Conservation (phyloP, 2,797 vertebrate genomes). For the Darevskia mixta region DNA sequence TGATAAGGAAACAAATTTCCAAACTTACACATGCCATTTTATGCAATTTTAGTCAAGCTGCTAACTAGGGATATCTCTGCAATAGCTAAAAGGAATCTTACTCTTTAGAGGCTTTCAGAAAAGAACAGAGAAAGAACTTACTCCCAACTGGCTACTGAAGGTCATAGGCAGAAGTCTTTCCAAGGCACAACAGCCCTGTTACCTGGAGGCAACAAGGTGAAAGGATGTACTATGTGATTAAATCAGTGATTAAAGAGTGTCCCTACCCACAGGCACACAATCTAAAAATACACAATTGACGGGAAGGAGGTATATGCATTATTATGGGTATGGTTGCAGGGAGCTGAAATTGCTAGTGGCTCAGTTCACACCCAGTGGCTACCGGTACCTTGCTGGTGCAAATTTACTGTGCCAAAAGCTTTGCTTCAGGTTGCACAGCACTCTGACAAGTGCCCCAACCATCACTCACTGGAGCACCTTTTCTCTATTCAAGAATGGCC, state of each 20-base stretch:
- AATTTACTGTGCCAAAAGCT: background rate
- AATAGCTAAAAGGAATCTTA: background rate
- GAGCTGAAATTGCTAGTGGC: too few species aligned
- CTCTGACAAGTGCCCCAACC: background rate
- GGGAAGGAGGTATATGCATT: too few species aligned
- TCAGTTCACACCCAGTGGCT: background rate
- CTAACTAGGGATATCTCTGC: background rate
- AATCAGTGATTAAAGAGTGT: too few species aligned
- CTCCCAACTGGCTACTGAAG: background rate
- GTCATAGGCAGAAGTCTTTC: background rate
- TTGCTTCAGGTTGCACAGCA: background rate
- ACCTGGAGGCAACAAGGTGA: background rate
- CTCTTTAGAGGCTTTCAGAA: background rate
- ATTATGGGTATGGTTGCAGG: background rate
- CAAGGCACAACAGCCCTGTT: background rate
- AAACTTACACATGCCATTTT: background rate
- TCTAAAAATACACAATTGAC: too few species aligned
- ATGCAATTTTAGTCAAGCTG: background rate
- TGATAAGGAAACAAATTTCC: background rate
- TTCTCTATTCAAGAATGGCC: background rate
- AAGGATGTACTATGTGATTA: background rate
- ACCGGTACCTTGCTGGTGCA: background rate
- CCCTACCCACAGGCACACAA: too few species aligned
- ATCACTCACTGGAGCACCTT: background rate
- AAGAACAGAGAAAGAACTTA: background rate